Percentiles rank a stretch among this genome's conserved stretches.
Conservation (phyloP, 2,888 invertebrate species). For the Chaitophorus viminalis region DNA sequence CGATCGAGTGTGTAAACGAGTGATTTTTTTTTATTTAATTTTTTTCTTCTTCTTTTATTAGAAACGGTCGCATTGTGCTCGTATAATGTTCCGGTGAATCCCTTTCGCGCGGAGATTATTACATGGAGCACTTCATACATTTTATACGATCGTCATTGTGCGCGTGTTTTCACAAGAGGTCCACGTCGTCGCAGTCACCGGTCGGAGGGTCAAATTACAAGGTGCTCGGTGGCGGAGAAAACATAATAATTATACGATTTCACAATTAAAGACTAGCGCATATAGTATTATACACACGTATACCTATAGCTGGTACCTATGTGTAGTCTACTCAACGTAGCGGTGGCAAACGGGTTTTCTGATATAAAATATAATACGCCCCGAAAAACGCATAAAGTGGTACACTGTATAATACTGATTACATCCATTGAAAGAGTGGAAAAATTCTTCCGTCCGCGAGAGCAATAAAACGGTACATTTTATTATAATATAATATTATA, state of each 20-base stretch:
- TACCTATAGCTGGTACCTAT: no score
- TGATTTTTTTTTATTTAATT: not conserved
- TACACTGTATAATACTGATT: constrained; percentile 54
- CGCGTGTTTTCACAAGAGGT: not conserved
- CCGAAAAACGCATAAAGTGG: constrained; percentile 21
- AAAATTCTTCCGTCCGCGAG: not conserved
- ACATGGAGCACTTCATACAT: not conserved
- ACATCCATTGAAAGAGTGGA: constrained; percentile 37
- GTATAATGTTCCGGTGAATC: not conserved
- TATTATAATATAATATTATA: not conserved
- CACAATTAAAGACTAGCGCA: not conserved
- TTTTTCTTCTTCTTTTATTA: constrained; percentile 5
- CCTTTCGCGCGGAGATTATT: not conserved
- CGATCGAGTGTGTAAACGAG: not conserved
- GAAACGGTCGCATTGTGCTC: constrained; percentile 3
- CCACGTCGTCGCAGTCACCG: not conserved
- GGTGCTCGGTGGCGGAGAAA: constrained; percentile 3
- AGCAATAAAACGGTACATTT: constrained; percentile 35
- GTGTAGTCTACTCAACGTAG: not conserved
- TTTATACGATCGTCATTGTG: not conserved
- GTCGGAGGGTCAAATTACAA: constrained; percentile 29
- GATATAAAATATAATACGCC: not conserved
- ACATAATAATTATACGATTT: constrained; percentile 27
- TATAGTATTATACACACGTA: no score
- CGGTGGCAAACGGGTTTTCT: constrained; percentile 5